Base-by-base conservation (phyloP, 1,140 invertebrate genomes). In the Chrysomallon squamiferum region DNA sequence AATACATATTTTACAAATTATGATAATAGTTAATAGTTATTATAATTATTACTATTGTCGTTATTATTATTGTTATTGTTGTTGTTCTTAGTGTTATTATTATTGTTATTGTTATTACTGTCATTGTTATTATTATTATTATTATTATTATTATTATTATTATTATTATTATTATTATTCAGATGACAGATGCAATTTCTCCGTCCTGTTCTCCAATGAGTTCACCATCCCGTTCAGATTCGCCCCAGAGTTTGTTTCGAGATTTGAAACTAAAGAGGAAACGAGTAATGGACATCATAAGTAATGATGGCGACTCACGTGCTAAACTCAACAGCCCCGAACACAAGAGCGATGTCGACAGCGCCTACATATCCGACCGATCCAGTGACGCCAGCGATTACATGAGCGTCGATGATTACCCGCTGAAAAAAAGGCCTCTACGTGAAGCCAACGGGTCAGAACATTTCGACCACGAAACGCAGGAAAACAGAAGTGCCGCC, bases 231-330 rank as follows among this genome's bases (percentile, higher is more conserved):
- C 5, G 35, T 7, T 38, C 5, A 7, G 35, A 38, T 38, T 38
- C 35, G 35, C 35, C 68, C 18, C 58, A 54, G 25, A 71, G 74
- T 43, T 60, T 78, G 5, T 78, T 73, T 54, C 64, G 68, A 20
- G 73, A 78, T 43, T 38, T 78, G 3, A 78, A 78, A 33, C 66
- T 78, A 13, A 78, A 78, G 52, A 58, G 71, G 29, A 69, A 72
- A 41, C 52, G 74, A 13, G 62, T 76, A 2, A 62, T 59, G 4
- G 63, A 73, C 43, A 49, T 73, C 2, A 29, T 75, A 47, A 18
- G 43, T 4, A 59, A 58, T 13, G 70, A 72, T 22, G 32, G 59
- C 29, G 47, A 32, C 6, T 30, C 33, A 18, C 43, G 62, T 30
- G 45, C 54, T 25, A 43, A 61, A n/a, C 67, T 50, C 25, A 63